Evolutionary conservation across 2,113 vertebrate genomes (phyloP).

Genomic region (Thinocorus orbignyianus): DNA sequence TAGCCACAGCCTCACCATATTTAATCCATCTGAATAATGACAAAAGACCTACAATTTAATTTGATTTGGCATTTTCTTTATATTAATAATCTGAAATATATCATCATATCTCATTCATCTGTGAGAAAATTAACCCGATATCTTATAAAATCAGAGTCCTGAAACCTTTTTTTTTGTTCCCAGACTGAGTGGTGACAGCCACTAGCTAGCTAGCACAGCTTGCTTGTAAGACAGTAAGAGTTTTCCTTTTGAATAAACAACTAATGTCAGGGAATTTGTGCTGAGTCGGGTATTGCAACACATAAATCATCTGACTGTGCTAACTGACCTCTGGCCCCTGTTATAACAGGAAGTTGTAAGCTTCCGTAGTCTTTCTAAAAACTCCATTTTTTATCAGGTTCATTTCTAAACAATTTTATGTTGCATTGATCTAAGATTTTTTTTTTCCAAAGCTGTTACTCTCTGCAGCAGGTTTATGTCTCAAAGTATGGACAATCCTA

Average conservation of each 20-base stretch:
- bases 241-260: background rate
- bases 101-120: background rate
- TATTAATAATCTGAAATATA: background rate
- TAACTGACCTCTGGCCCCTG: background rate
- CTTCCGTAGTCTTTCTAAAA: background rate
- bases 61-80: background rate
- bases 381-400: background rate
- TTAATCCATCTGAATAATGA: background rate
- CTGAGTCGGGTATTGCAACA: background rate
- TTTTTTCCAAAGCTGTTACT: background rate
- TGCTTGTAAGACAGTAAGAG: background rate
- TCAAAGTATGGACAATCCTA: background rate
- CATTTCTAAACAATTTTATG: background rate
- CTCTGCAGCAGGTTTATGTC: background rate
- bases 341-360: background rate
- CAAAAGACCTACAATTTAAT: background rate
- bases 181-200: background rate
- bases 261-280: background rate
- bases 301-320: background rate
- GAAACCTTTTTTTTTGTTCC: background rate
- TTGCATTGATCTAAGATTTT: background rate
- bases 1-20: background rate
- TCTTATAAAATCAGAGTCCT: background rate
- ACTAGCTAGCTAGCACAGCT: background rate
- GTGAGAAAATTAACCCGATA: background rate